A percentile compares a stretch with the other conserved stretches of the same genome.
phyloP scores from a whole-genome alignment of 2,113 vertebrate genomes.

The Isichthys henryi region DNA sequence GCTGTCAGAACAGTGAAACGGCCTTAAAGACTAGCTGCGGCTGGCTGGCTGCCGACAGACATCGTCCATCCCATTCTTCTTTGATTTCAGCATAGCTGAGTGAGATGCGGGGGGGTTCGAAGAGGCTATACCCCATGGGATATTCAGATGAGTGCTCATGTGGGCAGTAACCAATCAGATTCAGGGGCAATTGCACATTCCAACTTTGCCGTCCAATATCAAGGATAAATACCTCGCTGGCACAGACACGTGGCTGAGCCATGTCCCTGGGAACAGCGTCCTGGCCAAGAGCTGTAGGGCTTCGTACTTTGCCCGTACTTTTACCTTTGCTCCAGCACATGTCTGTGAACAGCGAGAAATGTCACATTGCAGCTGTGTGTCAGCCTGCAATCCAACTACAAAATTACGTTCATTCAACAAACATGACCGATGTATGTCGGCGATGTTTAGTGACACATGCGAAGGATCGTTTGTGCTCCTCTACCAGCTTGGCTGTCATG shows the following conservation, averaged over 20 bases:
- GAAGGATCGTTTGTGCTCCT: background rate
- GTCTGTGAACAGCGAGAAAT: background rate
- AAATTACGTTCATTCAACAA: background rate
- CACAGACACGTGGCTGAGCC: background rate
- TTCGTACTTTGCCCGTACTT: background rate
- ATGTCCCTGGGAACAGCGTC: background rate
- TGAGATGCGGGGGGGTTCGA: background rate
- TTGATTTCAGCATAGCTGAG: constrained; percentile 7
- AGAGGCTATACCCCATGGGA: constrained; percentile 14
- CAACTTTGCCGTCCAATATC: constrained; percentile 56
- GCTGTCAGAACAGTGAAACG: background rate
- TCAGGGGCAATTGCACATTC: constrained; percentile 19
- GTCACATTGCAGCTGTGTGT: background rate
- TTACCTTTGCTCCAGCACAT: background rate
- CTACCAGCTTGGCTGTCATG: background rate
- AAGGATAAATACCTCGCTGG: background rate
- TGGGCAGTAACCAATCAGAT: constrained; percentile 9
- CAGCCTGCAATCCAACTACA: background rate
- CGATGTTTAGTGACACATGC: background rate
- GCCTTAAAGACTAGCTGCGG: background rate
- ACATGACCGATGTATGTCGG: background rate
- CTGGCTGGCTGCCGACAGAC: background rate
- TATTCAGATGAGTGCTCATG: constrained; percentile 21
- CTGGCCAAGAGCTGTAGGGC: background rate
- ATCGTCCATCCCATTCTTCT: background rate